Conservation (phyloP, 2,888 invertebrate genomes). For the Galeruca laticollis region DNA sequence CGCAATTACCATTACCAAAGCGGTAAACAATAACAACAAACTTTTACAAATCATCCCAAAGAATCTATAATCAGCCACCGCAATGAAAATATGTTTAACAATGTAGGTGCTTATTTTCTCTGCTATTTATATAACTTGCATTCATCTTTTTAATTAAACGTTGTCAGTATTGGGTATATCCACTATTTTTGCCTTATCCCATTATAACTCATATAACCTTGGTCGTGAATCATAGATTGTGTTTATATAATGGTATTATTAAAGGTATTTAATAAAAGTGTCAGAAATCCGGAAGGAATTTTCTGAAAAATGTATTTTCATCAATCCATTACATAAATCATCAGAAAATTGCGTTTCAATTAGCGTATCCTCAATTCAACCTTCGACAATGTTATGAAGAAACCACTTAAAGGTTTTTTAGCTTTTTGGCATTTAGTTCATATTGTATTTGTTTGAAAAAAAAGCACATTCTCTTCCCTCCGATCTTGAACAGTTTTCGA, state of each 20-base stretch:
- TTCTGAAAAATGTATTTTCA: neutral
- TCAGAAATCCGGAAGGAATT: neutral
- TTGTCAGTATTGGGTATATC: neutral
- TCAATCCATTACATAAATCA: neutral
- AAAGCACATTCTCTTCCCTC: no score
- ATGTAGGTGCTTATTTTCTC: neutral
- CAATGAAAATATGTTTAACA: neutral
- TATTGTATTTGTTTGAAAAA: no score
- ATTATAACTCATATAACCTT: slow-evolving; percentile 1
- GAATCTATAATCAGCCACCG: neutral
- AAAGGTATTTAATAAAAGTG: neutral
- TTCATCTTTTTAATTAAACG: neutral
- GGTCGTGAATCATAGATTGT: neutral
- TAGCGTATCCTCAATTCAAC: neutral
- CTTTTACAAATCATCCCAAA: slow-evolving; percentile 1
- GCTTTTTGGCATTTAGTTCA: no score
- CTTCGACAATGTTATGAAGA: no score
- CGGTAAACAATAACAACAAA: neutral
- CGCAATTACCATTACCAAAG: neutral
- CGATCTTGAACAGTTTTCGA: no score
- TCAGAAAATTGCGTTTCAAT: neutral
- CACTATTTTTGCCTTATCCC: neutral
- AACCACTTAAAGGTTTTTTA: no score
- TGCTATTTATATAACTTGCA: slow-evolving; percentile 3
- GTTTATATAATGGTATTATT: slow-evolving; percentile 1